phyloP scores from a whole-genome alignment of 2,113 vertebrate species.

The Pedetes capensis region DNA sequence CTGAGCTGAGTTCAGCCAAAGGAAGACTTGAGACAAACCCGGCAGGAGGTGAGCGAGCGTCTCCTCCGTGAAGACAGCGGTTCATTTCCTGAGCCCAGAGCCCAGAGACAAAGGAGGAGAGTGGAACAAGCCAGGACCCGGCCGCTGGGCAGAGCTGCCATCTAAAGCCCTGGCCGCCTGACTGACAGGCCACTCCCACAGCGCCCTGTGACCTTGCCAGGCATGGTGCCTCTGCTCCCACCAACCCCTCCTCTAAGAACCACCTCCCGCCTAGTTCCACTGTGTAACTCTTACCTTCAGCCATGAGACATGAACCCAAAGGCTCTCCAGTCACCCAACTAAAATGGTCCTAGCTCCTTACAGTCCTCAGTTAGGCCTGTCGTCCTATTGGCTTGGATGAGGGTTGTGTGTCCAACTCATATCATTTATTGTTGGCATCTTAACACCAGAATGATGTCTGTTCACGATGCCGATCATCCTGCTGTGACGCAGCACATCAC shows the following conservation, averaged over 20 bases:
- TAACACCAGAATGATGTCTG: neutral
- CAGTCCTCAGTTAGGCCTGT: neutral
- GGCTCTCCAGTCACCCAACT: neutral
- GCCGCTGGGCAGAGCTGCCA: rapidly evolving
- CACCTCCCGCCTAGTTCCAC: neutral
- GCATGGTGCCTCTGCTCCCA: neutral
- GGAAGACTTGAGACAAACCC: neutral
- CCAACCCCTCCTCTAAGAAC: neutral
- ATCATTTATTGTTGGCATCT: neutral
- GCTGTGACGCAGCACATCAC: rapidly evolving
- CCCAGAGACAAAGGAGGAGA: neutral
- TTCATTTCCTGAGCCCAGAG: neutral
- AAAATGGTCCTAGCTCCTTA: rapidly evolving
- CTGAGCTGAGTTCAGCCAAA: neutral
- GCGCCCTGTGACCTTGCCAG: neutral
- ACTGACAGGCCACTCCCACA: neutral
- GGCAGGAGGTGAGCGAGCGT: neutral
- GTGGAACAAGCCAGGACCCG: rapidly evolving
- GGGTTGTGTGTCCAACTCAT: neutral
- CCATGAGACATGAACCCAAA: neutral
- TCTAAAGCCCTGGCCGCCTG: no score
- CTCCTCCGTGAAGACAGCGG: rapidly evolving
- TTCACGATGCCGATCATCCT: rapidly evolving
- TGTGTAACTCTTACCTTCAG: neutral
- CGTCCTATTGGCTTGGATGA: rapidly evolving